Conservation (phyloP, 2,113 vertebrate species). For the Chunga burmeisteri region DNA sequence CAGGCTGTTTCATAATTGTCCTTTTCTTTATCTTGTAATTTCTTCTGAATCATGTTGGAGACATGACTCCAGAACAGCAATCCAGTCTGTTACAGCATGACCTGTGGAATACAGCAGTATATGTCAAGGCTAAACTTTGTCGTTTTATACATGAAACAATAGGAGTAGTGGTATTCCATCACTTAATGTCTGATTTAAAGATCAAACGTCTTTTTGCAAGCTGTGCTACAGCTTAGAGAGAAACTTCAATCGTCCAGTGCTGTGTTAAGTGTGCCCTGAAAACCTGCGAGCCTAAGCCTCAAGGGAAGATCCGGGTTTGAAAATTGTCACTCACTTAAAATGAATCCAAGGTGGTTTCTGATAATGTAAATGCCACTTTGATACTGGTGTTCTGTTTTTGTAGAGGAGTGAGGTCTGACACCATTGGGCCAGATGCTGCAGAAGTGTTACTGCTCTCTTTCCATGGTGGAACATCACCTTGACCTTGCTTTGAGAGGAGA, state of each 20-base stretch:
- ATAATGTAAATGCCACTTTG: neutral
- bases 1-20: conserved; percentile 51
- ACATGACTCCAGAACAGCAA: neutral
- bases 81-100: neutral
- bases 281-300: fast-evolving
- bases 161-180: neutral
- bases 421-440: neutral
- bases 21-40: conserved; percentile 46
- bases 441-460: neutral
- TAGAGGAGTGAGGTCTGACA: neutral
- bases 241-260: neutral
- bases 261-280: neutral
- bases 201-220: neutral
- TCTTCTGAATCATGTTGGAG: neutral
- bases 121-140: neutral
- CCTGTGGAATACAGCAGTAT: neutral
- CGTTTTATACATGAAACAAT: neutral
- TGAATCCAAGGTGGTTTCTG: neutral
- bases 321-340: neutral
- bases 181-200: neutral
- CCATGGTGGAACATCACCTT: neutral
- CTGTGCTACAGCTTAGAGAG: neutral
- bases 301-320: neutral
- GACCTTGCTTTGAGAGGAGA: neutral
- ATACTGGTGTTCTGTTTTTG: neutral